Percentiles rank a stretch among this genome's conserved stretches.
Conservation (phyloP, 1,140 invertebrate species). For the Stegodyphus dumicola region DNA sequence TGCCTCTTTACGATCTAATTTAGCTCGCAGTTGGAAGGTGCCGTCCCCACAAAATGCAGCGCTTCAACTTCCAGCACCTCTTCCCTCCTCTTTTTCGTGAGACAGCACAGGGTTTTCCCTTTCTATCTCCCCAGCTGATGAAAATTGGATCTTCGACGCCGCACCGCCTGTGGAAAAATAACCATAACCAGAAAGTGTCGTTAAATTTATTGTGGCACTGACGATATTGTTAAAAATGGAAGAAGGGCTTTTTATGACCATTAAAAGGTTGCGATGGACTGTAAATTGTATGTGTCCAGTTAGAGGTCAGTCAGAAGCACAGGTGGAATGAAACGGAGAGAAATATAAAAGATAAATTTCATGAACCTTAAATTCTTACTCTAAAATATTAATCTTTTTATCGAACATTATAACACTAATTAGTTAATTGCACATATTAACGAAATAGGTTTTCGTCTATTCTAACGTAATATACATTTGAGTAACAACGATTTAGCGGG, state of each 20-base stretch:
- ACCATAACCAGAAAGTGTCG: conserved; percentile 31
- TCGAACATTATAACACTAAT: too few species aligned
- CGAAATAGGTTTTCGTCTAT: too few species aligned
- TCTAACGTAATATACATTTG: too few species aligned
- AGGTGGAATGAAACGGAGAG: neutral
- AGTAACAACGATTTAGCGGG: too few species aligned
- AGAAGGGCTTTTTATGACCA: conserved; percentile 25
- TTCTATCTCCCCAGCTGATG: neutral
- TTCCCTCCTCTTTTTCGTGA: too few species aligned
- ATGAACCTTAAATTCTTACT: too few species aligned
- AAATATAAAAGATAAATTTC: too few species aligned
- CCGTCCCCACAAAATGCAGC: neutral
- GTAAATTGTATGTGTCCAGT: conserved; percentile 22
- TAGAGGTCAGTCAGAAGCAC: neutral
- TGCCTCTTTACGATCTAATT: conserved; percentile 50
- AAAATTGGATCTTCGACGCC: conserved; percentile 1
- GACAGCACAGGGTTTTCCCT: too few species aligned
- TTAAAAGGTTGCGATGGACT: conserved; percentile 16
- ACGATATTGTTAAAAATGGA: conserved; percentile 33
- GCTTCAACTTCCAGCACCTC: neutral
- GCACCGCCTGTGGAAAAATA: conserved; percentile 3
- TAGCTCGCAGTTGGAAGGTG: conserved; percentile 26
- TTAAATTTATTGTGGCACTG: conserved; percentile 39
- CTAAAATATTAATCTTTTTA: too few species aligned
- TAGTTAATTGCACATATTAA: too few species aligned